A percentile compares a stretch with the other conserved stretches of the same genome.
Evolutionary conservation across 2,888 invertebrate genomes (phyloP).

Genomic region (Odontocerum albicorne): DNA sequence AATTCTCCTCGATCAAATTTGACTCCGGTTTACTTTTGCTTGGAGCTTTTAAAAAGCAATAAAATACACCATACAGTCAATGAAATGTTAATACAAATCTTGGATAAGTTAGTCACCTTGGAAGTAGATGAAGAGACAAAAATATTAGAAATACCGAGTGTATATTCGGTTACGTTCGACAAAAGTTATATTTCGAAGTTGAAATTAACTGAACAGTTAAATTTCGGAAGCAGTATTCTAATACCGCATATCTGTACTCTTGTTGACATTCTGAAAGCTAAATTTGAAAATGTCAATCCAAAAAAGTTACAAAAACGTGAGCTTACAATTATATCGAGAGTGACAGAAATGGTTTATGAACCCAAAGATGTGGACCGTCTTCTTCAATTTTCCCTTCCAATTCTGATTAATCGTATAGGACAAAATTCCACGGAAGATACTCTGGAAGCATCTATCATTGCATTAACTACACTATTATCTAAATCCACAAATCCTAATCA

Average conservation of each 20-base stretch:
- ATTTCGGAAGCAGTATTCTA: constrained; percentile 73
- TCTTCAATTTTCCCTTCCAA: constrained; percentile 70
- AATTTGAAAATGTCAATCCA: constrained; percentile 61
- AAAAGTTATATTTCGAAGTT: constrained; percentile 41
- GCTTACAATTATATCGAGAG: constrained; percentile 71
- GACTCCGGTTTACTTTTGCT: constrained; percentile 67
- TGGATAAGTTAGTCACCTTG: constrained; percentile 72
- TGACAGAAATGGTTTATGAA: constrained; percentile 74
- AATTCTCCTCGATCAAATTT: constrained; percentile 49
- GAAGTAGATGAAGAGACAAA: constrained; percentile 61
- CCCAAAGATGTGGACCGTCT: constrained; percentile 68
- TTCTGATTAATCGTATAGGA: constrained; percentile 66
- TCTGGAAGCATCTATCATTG: constrained; percentile 68
- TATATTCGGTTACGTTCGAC: constrained; percentile 43
- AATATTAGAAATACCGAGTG: constrained; percentile 41
- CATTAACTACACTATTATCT: constrained; percentile 73
- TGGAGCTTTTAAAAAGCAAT: constrained; percentile 69
- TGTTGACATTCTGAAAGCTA: constrained; percentile 67
- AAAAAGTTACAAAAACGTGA: constrained; percentile 68
- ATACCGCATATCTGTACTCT: constrained; percentile 73
- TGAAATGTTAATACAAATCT: constrained; percentile 69
- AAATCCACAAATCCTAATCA: constrained; percentile 64
- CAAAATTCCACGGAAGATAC: constrained; percentile 67
- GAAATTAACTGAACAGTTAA: constrained; percentile 52
- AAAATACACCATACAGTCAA: constrained; percentile 69